These are phyloP conservation scores for Perizoma flavofasciatum DNA, from an alignment of 2,888 invertebrate species.

Conservation along the genomic window DNA sequence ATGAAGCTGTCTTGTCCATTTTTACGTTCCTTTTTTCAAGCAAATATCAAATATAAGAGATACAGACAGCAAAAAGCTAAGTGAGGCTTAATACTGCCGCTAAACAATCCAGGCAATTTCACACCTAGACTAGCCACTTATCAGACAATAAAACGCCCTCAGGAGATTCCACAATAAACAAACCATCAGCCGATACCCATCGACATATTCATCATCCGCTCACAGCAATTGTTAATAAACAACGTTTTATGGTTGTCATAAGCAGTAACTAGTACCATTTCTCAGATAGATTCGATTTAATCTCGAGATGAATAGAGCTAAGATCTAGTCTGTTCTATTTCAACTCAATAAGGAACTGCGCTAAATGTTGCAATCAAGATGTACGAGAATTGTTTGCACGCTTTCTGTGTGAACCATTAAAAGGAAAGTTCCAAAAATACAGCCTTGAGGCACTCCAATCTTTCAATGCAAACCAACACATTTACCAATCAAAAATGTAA, in stretches of 20 bases:
- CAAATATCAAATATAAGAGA: too few species aligned
- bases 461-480: conserved; percentile 1
- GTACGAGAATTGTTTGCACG: conserved; percentile 34
- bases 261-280: conserved; percentile 59
- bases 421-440: conserved; percentile 18
- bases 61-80: too few species aligned
- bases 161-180: conserved; percentile 33
- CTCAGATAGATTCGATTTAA: conserved; percentile 45
- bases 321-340: conserved; percentile 30
- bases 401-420: conserved; percentile 25
- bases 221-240: conserved; percentile 54
- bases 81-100: background rate
- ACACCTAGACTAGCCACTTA: conserved; percentile 9
- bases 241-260: conserved; percentile 58
- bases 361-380: conserved; percentile 42
- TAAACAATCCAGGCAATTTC: conserved; percentile 9
- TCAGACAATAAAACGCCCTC: conserved; percentile 28
- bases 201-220: conserved; percentile 50
- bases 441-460: conserved; percentile 18
- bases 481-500: conserved; percentile 11
- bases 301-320: conserved; percentile 32
- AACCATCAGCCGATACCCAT: conserved; percentile 47
- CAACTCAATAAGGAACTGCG: conserved; percentile 49
- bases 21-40: too few species aligned
- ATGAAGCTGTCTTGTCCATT: too few species aligned